Conservation (phyloP, 2,888 invertebrate species). For the Resseliella maxima region DNA sequence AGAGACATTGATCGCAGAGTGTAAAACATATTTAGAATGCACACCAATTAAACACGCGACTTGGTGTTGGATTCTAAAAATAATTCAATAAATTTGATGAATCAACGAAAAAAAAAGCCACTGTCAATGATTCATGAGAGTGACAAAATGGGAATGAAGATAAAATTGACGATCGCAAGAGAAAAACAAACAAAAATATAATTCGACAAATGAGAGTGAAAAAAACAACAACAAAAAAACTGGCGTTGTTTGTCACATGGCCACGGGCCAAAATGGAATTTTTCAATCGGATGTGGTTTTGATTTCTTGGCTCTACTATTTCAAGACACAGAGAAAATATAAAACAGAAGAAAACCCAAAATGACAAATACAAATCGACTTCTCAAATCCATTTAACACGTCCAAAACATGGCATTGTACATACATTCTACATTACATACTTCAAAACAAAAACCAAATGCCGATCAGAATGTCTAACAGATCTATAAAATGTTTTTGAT, state of each 20-base stretch:
- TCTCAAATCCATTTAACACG: background rate
- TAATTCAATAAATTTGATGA: background rate
- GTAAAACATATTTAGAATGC: constrained; percentile 11
- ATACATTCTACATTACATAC: background rate
- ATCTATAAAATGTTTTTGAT: background rate
- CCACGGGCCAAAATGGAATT: background rate
- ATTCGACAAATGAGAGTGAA: background rate
- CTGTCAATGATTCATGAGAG: constrained; percentile 7
- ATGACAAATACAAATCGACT: constrained; percentile 10
- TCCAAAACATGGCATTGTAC: background rate
- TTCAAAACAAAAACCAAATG: background rate
- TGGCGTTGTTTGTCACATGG: background rate
- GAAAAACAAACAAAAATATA: background rate
- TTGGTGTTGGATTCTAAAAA: background rate
- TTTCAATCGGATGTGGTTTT: constrained; percentile 29
- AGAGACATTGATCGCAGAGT: background rate
- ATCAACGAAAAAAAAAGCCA: background rate
- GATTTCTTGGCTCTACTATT: background rate
- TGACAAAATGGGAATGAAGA: background rate
- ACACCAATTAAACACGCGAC: constrained; percentile 18
- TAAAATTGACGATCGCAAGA: background rate
- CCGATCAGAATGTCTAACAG: background rate
- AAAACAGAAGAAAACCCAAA: too few species aligned
- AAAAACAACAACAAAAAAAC: background rate
- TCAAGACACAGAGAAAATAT: background rate